phyloP scores from a whole-genome alignment of 2,113 vertebrate species.

The Arvicanthis niloticus region DNA sequence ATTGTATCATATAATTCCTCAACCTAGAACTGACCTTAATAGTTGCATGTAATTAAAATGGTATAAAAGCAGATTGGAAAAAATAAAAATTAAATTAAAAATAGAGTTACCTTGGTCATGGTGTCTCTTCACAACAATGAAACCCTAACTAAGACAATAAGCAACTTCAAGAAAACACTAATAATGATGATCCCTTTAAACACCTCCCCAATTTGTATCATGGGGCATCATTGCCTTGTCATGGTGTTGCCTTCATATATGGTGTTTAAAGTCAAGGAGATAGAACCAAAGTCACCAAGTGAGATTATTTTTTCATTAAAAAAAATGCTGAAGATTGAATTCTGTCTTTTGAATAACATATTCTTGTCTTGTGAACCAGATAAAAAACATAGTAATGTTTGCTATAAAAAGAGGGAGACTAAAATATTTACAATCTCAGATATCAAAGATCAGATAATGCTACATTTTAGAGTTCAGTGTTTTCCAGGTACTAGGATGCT shows the following conservation, averaged over 20 bases:
- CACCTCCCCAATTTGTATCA: background rate
- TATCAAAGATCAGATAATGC: background rate
- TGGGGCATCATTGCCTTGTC: background rate
- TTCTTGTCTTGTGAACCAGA: background rate
- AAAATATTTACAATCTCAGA: background rate
- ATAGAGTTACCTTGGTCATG: background rate
- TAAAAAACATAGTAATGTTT: background rate
- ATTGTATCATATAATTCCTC: too few species aligned
- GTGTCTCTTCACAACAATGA: background rate
- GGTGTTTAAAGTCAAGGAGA: background rate
- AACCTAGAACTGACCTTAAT: too few species aligned
- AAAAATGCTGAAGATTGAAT: background rate
- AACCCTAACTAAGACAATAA: background rate
- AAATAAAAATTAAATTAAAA: too few species aligned
- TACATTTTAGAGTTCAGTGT: background rate
- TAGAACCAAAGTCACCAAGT: background rate
- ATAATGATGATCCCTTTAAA: background rate
- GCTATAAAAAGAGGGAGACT: background rate
- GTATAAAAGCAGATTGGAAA: too few species aligned
- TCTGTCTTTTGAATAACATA: background rate
- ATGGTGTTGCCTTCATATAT: background rate
- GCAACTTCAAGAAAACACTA: background rate
- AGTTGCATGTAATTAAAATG: too few species aligned
- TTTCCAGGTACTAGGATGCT: background rate
- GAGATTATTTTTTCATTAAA: background rate